Conservation (phyloP, 2,113 vertebrate genomes). For the Columba janthina region DNA sequence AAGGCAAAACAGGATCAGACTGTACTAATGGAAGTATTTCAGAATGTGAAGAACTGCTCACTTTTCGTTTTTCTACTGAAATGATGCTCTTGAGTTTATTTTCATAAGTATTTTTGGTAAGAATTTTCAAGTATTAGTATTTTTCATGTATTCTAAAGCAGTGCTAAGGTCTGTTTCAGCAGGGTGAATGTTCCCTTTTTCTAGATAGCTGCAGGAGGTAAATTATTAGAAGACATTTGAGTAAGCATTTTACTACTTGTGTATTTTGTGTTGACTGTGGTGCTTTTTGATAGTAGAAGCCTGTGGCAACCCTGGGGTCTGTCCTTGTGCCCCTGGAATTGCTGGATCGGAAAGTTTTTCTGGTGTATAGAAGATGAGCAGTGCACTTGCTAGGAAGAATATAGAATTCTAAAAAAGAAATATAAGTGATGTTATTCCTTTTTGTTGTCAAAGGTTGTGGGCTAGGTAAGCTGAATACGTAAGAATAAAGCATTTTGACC, state of each 20-base stretch:
- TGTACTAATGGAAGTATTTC: not conserved
- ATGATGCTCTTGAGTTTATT: not conserved
- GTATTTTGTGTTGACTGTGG: not conserved
- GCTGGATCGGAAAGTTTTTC: not conserved
- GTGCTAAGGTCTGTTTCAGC: not conserved
- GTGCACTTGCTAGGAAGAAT: not conserved
- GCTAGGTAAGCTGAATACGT: not conserved
- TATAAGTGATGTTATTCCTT: not conserved
- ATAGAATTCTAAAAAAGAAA: not conserved
- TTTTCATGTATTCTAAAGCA: not conserved
- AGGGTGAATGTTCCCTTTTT: not conserved
- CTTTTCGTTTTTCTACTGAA: fast-evolving
- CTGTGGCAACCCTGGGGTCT: not conserved
- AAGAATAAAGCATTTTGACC: not conserved
- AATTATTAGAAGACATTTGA: not conserved
- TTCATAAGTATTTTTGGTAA: not conserved
- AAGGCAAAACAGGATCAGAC: not conserved
- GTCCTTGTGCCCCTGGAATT: not conserved
- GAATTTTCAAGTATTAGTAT: too few species aligned
- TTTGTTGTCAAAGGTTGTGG: not conserved
- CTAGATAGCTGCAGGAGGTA: not conserved
- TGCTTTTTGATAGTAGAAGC: not conserved
- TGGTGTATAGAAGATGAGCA: not conserved
- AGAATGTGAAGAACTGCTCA: not conserved
- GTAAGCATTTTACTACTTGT: not conserved